Conservation (phyloP, 2,888 invertebrate genomes). For the Drosophila algonquin region DNA sequence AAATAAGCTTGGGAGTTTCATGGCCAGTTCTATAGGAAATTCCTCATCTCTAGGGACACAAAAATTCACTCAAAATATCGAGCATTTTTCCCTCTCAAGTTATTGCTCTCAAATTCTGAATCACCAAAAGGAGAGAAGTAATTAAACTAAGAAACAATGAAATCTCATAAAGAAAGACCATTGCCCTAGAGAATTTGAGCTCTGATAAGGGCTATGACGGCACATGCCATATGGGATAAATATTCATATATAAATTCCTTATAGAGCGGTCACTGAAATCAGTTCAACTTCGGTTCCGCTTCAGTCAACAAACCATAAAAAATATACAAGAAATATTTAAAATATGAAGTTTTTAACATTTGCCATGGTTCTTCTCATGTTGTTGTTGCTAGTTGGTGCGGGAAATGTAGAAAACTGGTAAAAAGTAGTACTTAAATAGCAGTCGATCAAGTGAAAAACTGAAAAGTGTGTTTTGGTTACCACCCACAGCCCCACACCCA, state of each 20-base stretch:
- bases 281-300: background rate
- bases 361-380: background rate
- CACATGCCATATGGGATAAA: background rate
- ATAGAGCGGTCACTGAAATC: conserved; percentile 3
- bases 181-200: background rate
- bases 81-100: background rate
- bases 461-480: background rate
- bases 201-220: conserved; percentile 2
- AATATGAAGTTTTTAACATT: background rate
- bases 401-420: background rate
- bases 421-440: background rate
- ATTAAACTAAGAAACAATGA: background rate
- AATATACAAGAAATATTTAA: background rate
- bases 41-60: background rate
- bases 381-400: background rate
- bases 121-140: background rate
- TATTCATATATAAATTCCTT: background rate
- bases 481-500: background rate
- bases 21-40: background rate
- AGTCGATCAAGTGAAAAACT: background rate
- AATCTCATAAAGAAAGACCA: background rate
- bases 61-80: background rate
- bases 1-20: background rate
- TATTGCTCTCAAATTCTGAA: background rate
- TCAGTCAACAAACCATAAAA: background rate